A percentile compares a stretch with the other conserved stretches of the same genome.
Conservation (phyloP, 2,113 vertebrate genomes). For the Nesoenas mayeri region DNA sequence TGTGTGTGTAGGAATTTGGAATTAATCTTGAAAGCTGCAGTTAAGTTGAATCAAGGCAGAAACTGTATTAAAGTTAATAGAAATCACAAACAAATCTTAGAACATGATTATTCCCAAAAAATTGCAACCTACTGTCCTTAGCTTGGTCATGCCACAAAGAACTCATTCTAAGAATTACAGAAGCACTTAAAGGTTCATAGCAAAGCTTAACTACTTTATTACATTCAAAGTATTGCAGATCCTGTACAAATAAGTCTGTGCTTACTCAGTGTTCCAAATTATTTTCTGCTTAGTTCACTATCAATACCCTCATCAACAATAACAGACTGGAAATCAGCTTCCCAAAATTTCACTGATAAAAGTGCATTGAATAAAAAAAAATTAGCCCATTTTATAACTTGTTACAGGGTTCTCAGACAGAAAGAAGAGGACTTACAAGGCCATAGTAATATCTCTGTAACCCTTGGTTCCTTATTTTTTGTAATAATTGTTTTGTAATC, state of each 20-base stretch:
- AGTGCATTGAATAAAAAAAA: fast-evolving
- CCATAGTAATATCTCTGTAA: background rate
- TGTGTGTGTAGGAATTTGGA: background rate
- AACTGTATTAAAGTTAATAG: background rate
- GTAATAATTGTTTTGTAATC: background rate
- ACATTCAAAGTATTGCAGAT: background rate
- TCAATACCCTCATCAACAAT: background rate
- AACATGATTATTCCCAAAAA: background rate
- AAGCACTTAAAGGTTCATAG: background rate
- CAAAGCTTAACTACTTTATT: background rate
- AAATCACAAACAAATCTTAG: background rate
- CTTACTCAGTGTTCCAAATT: background rate
- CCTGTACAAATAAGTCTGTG: background rate
- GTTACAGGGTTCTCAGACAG: background rate
- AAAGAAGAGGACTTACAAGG: background rate
- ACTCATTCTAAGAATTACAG: background rate
- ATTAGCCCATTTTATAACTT: background rate
- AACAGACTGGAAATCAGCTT: background rate
- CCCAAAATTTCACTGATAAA: background rate
- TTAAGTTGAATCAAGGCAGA: background rate
- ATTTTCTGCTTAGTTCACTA: background rate
- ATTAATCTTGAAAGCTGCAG: background rate
- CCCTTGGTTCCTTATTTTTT: background rate
- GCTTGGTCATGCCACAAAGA: background rate
- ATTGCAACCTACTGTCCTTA: background rate